Evolutionary conservation across 2,888 invertebrate genomes (phyloP), one percentile per base, ranked within the genome.

Genomic region (Aromia moschata): DNA sequence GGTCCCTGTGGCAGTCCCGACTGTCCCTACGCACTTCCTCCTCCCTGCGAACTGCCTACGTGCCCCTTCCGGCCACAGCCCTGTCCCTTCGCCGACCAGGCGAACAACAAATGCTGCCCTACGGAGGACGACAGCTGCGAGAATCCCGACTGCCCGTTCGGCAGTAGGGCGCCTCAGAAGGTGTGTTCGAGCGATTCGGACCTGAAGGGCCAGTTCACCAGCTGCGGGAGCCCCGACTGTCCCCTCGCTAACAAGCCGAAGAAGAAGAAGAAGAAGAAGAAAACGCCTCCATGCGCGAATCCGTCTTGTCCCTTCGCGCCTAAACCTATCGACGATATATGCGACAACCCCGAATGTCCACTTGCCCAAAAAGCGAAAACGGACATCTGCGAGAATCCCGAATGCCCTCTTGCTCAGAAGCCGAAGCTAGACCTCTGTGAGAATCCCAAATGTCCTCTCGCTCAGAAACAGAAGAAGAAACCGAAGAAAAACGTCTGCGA

Each of bases 11-110:
- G 75, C 1, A 75, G 69, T 54, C 65, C 70, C 0, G 44, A 58
- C 7, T 80, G 80, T 61, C 76, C 79, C 0, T 79, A 74, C 49
- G 72, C 75, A n/a, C 53, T 73, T 15, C 75, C 77, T 0, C 63
- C 65, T 1, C 71, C 75, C 1, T 71, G 71, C 47, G 56, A 41
- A 17, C 12, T 55, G 2, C 65, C 66, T 10, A 66, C 51, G 14
- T 71, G 71, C 30, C 71, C 71, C 2, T 69, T 70, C 46, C 60
- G 51, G 10, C 41, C 54, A 25, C 55, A 60, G 30, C 62, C 65
- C 0, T 70, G 70, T 37, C 69, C 67, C 5, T 64, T 62, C 36
- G 38, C 53, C 15, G 54, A 54, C 18, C 41, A 58, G 10, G 45
- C 33, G 4, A n/a, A 37, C 1, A 17, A 17, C 5, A 5, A 15